Conservation (phyloP, 1,140 invertebrate genomes). For the Brachionus paranguensis region DNA sequence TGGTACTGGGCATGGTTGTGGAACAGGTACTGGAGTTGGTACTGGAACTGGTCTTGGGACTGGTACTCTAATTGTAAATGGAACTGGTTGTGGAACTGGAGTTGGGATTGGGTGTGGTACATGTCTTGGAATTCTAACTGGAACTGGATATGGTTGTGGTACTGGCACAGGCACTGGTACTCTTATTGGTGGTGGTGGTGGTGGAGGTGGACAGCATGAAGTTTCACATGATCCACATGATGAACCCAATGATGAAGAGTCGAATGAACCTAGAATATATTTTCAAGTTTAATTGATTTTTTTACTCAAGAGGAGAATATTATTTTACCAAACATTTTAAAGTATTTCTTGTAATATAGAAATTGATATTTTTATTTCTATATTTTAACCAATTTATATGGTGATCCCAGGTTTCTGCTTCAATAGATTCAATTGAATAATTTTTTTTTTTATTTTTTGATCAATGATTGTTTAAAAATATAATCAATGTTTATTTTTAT, state of each 20-base stretch:
- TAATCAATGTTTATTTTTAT: not conserved
- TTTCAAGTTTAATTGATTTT: too few relatives aligned
- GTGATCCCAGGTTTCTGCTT: not conserved
- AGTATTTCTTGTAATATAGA: not conserved
- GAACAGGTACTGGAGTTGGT: not conserved
- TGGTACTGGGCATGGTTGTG: not conserved
- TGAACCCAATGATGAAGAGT: constrained; percentile 3
- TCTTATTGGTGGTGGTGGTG: not conserved
- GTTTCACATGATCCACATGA: not conserved
- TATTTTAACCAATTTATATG: not conserved
- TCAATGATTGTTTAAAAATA: not conserved
- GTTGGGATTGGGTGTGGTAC: not conserved
- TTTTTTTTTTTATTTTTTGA: not conserved
- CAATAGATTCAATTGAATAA: not conserved
- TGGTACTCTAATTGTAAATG: not conserved
- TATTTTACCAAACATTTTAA: not conserved
- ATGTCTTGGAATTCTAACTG: not conserved
- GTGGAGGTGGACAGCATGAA: not conserved
- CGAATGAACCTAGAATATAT: not conserved
- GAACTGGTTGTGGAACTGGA: not conserved
- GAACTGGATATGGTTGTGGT: not conserved
- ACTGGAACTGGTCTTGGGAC: not conserved
- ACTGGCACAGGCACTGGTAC: not conserved
- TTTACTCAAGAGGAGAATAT: not conserved
- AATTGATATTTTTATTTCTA: not conserved